Conservation (phyloP, 1,140 invertebrate genomes). For the Caenorhabditis brenneri region DNA sequence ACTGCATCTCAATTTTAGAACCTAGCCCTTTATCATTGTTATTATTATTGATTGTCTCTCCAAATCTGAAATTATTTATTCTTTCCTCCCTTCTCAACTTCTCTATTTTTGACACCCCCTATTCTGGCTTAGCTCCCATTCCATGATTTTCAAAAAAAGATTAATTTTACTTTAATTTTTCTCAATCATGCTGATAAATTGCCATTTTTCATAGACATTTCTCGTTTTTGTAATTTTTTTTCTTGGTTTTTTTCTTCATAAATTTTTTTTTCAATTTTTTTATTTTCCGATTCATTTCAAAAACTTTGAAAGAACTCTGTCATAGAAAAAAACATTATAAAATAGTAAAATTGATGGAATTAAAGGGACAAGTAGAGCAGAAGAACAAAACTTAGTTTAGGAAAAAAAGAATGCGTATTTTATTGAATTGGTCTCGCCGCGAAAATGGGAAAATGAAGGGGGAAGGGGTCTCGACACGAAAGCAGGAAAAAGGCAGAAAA, state of each 20-base stretch:
- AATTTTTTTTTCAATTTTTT: no score
- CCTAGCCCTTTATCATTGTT: not conserved
- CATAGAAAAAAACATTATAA: no score
- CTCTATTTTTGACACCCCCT: not conserved
- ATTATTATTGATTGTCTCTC: not conserved
- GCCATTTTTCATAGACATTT: constrained; percentile 11
- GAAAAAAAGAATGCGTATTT: not conserved
- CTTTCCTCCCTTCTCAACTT: no score
- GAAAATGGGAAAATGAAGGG: not conserved
- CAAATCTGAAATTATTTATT: not conserved
- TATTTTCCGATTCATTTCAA: constrained; percentile 36
- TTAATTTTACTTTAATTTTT: not conserved
- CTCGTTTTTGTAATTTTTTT: no score
- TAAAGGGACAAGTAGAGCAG: constrained; percentile 14
- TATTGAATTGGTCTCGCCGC: not conserved
- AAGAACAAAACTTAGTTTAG: not conserved
- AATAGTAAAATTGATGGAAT: not conserved
- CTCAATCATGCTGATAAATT: not conserved
- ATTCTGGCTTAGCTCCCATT: not conserved
- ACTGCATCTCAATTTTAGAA: not conserved
- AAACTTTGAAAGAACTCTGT: constrained; percentile 32
- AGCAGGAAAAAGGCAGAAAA: not conserved
- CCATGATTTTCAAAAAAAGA: no score
- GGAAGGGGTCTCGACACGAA: not conserved
- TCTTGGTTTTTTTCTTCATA: no score